Evolutionary conservation across 2,797 vertebrate genomes (phyloP), one percentile per base, ranked within the genome.

Genomic region (Brotula barbata): DNA sequence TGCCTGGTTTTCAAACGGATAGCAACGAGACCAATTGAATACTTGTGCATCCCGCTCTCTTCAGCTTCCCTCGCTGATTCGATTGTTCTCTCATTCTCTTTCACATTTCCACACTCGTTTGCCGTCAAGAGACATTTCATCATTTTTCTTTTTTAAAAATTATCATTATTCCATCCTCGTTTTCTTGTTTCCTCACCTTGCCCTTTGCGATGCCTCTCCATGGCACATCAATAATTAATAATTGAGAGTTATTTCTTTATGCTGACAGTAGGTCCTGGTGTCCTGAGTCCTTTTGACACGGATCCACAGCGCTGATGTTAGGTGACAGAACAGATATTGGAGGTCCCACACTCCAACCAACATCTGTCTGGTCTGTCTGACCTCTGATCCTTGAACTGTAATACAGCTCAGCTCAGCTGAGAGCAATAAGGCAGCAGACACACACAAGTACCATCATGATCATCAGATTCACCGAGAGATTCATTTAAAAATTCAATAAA

Each of bases 221-320:
- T 76, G 68, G 51, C 73, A 64, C 39, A 54, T 71, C 74, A 51
- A 62, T 58, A 52, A 83, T 89, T 74, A 87, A 89, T 88, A 85
- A 86, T 87, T 83, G 63, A 87, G 68, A 58, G 55, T 51, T 44
- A 87, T 86, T 87, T 46, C 87, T 86, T 87, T 76, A 80, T 85
- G 75, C 77, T 85, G 85, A 76, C 73, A 71, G 63, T 61, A 78
- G 53, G 68, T 78, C 73, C 75, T 60, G 60, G 58, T 79, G 78
- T 75, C 67, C 68, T 76, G 52, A 84, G 80, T 64, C 73, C 64
- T 68, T 72, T 62, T 64, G 76, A 87, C 83, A 85, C 55, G 71
- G 64, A 83, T 85, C 75, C 36, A 23, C 73, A 77, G 71, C 64
- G 52, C 55, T 84, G 80, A 88, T 85, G 79, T 64, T 76, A 60